Evolutionary conservation across 2,888 invertebrate genomes (phyloP).

Genomic region (Acleris emargana): DNA sequence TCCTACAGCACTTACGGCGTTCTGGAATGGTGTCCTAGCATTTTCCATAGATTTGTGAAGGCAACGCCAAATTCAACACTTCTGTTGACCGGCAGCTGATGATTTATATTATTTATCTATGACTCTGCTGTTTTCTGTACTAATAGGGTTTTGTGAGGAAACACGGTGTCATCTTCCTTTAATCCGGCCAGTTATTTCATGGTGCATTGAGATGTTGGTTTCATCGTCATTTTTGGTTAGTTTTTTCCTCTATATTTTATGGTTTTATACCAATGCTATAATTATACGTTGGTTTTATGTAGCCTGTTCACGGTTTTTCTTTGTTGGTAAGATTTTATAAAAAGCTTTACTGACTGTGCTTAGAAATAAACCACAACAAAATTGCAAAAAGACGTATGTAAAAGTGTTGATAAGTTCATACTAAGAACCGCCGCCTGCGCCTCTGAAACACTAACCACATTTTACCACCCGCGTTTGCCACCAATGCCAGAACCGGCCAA

Average conservation of each 20-base stretch:
- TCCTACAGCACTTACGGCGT: conserved; percentile 5
- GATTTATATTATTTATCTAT: conserved; percentile 77
- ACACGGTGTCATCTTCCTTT: conserved; percentile 69
- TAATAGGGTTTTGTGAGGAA: conserved; percentile 50
- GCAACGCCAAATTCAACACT: conserved; percentile 77
- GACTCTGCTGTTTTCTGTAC: conserved; percentile 56
- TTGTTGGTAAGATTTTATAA: no score
- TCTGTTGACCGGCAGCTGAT: conserved; percentile 60
- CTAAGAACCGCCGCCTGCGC: background rate
- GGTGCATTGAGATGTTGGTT: conserved; percentile 49
- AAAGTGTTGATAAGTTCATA: background rate
- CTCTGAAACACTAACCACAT: conserved; percentile 1
- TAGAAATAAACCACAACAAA: no score
- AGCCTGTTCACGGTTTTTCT: background rate
- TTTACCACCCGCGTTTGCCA: conserved; percentile 25
- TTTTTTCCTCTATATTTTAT: conserved; percentile 12
- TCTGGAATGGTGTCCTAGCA: conserved; percentile 8
- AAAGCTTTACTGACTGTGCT: no score
- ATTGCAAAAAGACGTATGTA: no score
- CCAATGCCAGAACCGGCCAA: conserved; percentile 9
- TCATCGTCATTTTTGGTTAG: conserved; percentile 19
- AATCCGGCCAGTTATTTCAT: conserved; percentile 76
- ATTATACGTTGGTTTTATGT: background rate
- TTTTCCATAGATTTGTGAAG: conserved; percentile 60
- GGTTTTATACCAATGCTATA: background rate